Evolutionary conservation across 2,797 vertebrate genomes (phyloP).

Genomic region (Dermochelys coriacea): DNA sequence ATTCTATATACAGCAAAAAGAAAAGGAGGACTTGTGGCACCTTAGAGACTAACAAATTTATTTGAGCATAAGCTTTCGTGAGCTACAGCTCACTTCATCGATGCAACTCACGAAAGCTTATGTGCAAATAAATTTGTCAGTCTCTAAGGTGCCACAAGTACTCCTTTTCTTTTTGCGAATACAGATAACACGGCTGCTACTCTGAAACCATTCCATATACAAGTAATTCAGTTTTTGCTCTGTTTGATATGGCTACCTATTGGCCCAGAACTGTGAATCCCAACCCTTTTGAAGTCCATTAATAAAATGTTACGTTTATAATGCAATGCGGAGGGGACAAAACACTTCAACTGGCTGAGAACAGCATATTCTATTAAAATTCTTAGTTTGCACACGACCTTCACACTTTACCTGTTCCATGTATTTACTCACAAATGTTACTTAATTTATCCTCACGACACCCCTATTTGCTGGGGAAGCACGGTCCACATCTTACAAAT

Average conservation of each 20-base stretch:
- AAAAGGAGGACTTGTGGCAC: too few relatives aligned
- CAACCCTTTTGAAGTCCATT: not conserved
- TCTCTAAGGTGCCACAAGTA: too few relatives aligned
- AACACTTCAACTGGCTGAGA: not conserved
- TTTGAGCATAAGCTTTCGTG: too few relatives aligned
- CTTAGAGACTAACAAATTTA: too few relatives aligned
- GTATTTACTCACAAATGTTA: not conserved
- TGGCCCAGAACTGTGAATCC: not conserved
- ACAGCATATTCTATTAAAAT: not conserved
- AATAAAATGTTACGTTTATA: not conserved
- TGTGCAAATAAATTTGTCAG: too few relatives aligned
- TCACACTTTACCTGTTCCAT: not conserved
- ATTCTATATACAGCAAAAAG: too few relatives aligned
- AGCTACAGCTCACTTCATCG: too few relatives aligned
- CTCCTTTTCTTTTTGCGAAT: too few relatives aligned
- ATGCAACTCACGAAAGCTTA: too few relatives aligned
- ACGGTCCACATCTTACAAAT: not conserved
- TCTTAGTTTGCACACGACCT: not conserved
- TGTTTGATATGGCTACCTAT: not conserved
- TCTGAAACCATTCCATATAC: too few relatives aligned
- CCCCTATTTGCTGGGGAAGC: not conserved
- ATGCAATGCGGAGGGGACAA: not conserved
- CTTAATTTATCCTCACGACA: not conserved
- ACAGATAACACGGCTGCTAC: too few relatives aligned
- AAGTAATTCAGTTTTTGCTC: not conserved